phyloP scores from a whole-genome alignment of 2,113 vertebrate species.

The Cyprinodon brontotheroides region DNA sequence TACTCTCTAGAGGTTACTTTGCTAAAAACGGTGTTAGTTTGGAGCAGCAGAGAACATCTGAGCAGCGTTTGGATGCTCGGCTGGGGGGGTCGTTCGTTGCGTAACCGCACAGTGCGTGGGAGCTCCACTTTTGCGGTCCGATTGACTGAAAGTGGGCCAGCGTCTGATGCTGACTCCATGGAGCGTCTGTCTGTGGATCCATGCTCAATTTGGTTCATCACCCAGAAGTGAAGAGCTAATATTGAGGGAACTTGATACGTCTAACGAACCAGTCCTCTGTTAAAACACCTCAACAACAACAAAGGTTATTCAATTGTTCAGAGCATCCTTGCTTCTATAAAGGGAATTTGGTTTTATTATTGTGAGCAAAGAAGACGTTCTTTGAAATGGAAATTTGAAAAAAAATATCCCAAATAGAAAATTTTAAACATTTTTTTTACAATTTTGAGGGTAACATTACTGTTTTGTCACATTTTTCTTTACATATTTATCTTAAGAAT shows the following conservation, averaged over 20 bases:
- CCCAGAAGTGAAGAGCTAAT: constrained; percentile 6
- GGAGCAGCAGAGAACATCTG: constrained; percentile 41
- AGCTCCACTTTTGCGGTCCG: constrained; percentile 58
- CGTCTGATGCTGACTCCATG: constrained; percentile 51
- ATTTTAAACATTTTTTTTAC: too few relatives aligned
- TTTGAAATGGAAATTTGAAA: too few relatives aligned
- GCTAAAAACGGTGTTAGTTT: constrained; percentile 31
- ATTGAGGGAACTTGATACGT: background rate
- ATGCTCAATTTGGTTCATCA: constrained; percentile 17
- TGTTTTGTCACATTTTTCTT: too few relatives aligned
- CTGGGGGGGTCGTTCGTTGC: constrained; percentile 33
- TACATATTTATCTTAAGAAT: too few relatives aligned
- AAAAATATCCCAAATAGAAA: too few relatives aligned
- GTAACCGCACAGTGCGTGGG: constrained; percentile 68
- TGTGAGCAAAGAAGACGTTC: too few relatives aligned
- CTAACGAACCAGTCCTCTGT: background rate
- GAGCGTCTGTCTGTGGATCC: constrained; percentile 37
- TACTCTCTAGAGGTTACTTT: constrained; percentile 30
- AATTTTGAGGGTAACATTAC: too few relatives aligned
- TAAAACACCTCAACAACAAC: background rate
- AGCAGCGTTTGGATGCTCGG: constrained; percentile 18
- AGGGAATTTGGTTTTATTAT: too few relatives aligned
- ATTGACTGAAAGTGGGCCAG: constrained; percentile 68
- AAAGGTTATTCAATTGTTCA: too few relatives aligned
- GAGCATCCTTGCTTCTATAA: too few relatives aligned